Evolutionary conservation across 2,113 vertebrate genomes (phyloP), one percentile per base, ranked within the genome.

Genomic region (Montifringilla adamsi): DNA sequence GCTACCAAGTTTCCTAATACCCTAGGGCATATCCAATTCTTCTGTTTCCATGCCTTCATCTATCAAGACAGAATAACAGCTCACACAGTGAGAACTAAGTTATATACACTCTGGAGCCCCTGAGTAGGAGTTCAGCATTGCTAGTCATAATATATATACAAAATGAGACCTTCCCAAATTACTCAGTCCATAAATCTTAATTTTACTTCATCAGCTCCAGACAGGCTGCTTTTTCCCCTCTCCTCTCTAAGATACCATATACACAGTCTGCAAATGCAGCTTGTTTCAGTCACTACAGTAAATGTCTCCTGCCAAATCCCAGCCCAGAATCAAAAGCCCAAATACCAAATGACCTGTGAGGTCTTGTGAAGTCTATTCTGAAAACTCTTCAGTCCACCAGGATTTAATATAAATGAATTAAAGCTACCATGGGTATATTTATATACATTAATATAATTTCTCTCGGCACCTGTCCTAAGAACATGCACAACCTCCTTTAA

Each of bases 111-210:
- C 41, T 58, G 52, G 62, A 92, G 69, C 43, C 80, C 89, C 72
- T 44, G 81, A 60, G 67, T 79, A 91, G 55, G 85, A 89, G 94
- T 85, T 95, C 89, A 97, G 84, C 59, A n/a, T 43, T 50, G 72
- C 55, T 91, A 95, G 91, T 94, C 96, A 95, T 28, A 91, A 94
- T 83, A 87, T 62, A 93, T 93, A 93, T 26, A 90, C 81, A 85
- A 89, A 93, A 59, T 50, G 70, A 96, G 72, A 95, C 91, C 50
- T 77, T 93, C 49, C 78, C 67, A 90, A 92, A 88, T 90, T 66
- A 92, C 64, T 81, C 76, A 55, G 79, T 70, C 80, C 88, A 81
- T 96, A 93, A 94, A 96, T 95, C 89, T 93, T 72, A 47, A 66
- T 82, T 82, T 76, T 67, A 78, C 69, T 85, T 80, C 23, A 9